Conservation (phyloP, 1,140 invertebrate genomes). For the Akabosia matsudoensis region DNA sequence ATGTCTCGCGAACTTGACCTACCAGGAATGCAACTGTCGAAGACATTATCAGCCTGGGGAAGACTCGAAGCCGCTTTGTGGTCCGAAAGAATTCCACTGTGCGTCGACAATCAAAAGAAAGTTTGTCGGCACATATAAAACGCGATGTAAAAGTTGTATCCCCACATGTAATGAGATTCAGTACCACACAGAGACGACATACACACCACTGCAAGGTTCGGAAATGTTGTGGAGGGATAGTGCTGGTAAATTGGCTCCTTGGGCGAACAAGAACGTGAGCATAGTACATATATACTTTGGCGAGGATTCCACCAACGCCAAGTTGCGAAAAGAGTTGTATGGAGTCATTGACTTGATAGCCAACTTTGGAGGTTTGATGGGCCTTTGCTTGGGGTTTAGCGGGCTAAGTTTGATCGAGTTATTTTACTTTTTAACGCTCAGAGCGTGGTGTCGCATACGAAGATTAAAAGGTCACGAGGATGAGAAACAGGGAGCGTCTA, state of each 20-base stretch:
- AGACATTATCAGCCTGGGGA: conserved; percentile 19
- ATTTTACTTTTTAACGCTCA: conserved; percentile 30
- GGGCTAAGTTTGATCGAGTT: conserved; percentile 27
- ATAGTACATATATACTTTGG: conserved; percentile 27
- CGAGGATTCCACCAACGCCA: conserved; percentile 12
- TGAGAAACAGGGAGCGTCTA: not conserved
- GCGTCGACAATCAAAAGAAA: conserved; percentile 27
- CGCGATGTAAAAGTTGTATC: conserved; percentile 9
- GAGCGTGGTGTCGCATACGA: conserved; percentile 21
- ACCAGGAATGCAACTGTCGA: conserved; percentile 20
- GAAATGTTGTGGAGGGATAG: conserved; percentile 17
- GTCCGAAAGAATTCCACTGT: conserved; percentile 24
- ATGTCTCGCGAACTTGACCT: conserved; percentile 18
- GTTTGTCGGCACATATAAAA: conserved; percentile 15
- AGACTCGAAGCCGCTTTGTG: conserved; percentile 22
- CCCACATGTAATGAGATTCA: conserved; percentile 1
- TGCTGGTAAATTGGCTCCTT: not conserved
- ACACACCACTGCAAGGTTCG: conserved; percentile 20
- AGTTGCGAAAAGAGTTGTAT: conserved; percentile 29
- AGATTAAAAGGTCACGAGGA: not conserved
- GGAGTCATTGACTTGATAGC: conserved; percentile 30
- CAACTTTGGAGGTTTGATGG: conserved; percentile 23
- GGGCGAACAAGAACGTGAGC: conserved; percentile 20
- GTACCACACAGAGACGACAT: conserved; percentile 26
- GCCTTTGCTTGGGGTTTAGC: conserved; percentile 30